A percentile compares a stretch with the other conserved stretches of the same genome.
phyloP scores from a whole-genome alignment of 2,888 invertebrate species.

The Sussaba pulchella region DNA sequence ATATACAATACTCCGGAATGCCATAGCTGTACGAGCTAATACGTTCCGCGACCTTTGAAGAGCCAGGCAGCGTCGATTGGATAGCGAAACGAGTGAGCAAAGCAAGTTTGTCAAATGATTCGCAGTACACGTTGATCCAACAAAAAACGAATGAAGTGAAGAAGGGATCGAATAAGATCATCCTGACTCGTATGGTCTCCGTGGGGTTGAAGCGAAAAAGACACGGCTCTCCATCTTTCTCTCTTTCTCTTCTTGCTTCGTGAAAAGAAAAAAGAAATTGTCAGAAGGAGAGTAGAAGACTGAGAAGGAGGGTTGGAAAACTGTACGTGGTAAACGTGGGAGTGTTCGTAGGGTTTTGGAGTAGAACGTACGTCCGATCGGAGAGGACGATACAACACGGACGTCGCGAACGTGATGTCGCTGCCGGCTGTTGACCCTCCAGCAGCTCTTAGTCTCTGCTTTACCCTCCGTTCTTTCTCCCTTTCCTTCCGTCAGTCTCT shows the following conservation, averaged over 20 bases:
- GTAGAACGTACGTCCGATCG: constrained; percentile 68
- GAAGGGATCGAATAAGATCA: constrained; percentile 20
- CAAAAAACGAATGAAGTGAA: constrained; percentile 35
- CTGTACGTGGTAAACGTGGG: constrained; percentile 6
- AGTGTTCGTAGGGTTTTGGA: background rate
- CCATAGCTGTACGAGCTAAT: background rate
- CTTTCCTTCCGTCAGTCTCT: constrained; percentile 59
- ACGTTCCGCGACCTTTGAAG: constrained; percentile 2
- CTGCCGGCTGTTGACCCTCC: constrained; percentile 55
- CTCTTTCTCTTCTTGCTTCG: no score
- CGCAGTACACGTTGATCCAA: background rate
- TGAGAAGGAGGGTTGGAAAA: constrained; percentile 19
- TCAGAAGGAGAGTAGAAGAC: background rate
- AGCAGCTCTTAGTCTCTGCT: constrained; percentile 67
- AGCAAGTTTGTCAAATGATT: constrained; percentile 14
- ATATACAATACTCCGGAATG: background rate
- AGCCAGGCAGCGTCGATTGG: background rate
- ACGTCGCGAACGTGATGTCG: constrained; percentile 53
- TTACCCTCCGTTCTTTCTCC: constrained; percentile 55
- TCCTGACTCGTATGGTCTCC: constrained; percentile 38
- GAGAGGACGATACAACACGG: constrained; percentile 77
- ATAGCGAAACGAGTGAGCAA: background rate
- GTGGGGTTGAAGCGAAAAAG: constrained; percentile 16
- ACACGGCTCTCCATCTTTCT: background rate
- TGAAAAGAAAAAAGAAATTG: background rate